Evolutionary conservation across 2,888 invertebrate genomes (phyloP).

Genomic region (Notodonta ziczac): DNA sequence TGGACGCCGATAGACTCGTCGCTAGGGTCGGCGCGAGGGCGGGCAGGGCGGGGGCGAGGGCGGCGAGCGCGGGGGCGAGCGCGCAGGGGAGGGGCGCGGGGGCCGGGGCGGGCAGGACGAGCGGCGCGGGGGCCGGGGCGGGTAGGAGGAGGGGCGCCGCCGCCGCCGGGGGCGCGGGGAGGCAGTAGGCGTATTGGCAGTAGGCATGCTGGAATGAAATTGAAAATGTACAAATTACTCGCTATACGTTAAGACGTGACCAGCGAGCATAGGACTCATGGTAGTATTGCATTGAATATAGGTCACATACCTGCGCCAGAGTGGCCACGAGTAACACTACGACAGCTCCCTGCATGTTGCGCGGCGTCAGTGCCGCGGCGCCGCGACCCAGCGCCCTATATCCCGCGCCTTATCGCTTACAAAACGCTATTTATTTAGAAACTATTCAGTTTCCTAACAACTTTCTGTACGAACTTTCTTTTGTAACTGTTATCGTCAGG

Average conservation of each 20-base stretch:
- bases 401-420: constrained; percentile 30
- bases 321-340: constrained; percentile 22
- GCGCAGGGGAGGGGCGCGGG: constrained; percentile 16
- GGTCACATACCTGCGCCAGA: constrained; percentile 18
- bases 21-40: constrained; percentile 44
- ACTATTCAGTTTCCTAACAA: not conserved
- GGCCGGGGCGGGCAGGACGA: constrained; percentile 28
- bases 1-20: constrained; percentile 41
- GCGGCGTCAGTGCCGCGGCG: constrained; percentile 10
- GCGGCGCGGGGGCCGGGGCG: constrained; percentile 17
- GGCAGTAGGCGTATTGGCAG: constrained; percentile 21
- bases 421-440: not conserved
- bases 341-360: constrained; percentile 23
- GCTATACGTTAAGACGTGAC: too few species aligned
- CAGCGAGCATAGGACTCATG: too few species aligned
- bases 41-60: constrained; percentile 44
- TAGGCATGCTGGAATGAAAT: constrained; percentile 24
- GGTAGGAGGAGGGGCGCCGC: constrained; percentile 31
- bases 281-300: too few species aligned
- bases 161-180: constrained; percentile 17
- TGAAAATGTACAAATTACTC: not conserved
- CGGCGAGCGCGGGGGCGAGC: constrained; percentile 30
- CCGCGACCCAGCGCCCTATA: constrained; percentile 29
- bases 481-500: not conserved
- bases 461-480: not conserved